Percentiles rank a stretch among this genome's conserved stretches.
phyloP scores from a whole-genome alignment of 2,797 vertebrate genomes.

The Eospalax fontanierii region DNA sequence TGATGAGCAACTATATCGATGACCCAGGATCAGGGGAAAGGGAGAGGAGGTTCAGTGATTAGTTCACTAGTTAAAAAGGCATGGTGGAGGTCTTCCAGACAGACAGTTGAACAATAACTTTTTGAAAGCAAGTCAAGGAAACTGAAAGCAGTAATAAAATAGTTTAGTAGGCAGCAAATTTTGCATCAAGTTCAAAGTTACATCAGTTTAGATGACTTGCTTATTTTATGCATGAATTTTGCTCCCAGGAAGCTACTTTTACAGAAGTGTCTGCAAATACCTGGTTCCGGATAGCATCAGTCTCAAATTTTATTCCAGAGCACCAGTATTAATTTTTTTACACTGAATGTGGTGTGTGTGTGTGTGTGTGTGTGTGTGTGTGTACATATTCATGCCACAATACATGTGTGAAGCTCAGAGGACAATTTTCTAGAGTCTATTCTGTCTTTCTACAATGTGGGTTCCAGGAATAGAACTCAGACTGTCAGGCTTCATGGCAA shows the following conservation, averaged over 20 bases:
- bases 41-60: background rate
- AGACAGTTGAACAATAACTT: background rate
- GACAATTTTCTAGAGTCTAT: background rate
- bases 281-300: background rate
- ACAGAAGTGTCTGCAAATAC: constrained; percentile 4
- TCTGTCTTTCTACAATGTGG: background rate
- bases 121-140: background rate
- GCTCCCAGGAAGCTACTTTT: constrained; percentile 3
- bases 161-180: background rate
- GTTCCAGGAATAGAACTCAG: background rate
- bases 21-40: background rate
- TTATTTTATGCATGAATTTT: constrained; percentile 31
- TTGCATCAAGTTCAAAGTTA: background rate
- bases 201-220: constrained; percentile 7
- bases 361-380: background rate
- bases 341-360: background rate
- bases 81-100: background rate
- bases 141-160: background rate
- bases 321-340: background rate
- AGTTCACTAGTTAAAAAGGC: background rate
- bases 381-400: background rate
- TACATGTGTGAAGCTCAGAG: background rate
- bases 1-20: background rate
- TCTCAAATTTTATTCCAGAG: constrained; percentile 47
- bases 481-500: background rate